Evolutionary conservation across 2,797 vertebrate genomes (phyloP).

Genomic region (Neosilurus mollespiculum): DNA sequence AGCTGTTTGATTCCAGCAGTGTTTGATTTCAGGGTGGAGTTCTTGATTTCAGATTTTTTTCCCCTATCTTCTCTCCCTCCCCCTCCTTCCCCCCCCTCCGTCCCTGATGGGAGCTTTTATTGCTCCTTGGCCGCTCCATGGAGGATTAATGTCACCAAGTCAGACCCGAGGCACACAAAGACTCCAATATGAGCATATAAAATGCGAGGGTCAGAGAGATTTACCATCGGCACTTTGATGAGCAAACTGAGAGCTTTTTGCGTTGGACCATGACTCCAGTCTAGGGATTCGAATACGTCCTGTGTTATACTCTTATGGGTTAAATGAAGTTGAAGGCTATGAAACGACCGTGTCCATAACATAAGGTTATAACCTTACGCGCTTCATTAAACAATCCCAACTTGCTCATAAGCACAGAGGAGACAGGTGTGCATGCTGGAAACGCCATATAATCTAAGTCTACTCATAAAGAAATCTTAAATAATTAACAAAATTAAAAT

Average conservation of each 20-base stretch:
- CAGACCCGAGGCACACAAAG: slow-evolving; percentile 43
- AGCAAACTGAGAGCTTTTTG: slow-evolving; percentile 36
- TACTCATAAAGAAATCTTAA: neutral
- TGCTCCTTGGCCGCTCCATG: slow-evolving; percentile 44
- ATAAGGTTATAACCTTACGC: neutral
- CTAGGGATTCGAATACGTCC: slow-evolving; percentile 10
- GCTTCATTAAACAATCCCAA: neutral
- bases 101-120: slow-evolving; percentile 48
- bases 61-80: too few relatives aligned
- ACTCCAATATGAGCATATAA: slow-evolving; percentile 48
- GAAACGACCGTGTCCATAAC: neutral
- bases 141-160: slow-evolving; percentile 51
- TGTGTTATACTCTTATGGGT: neutral
- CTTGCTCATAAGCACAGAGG: neutral
- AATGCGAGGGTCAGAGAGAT: slow-evolving; percentile 47
- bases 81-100: slow-evolving; percentile 22
- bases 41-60: slow-evolving; percentile 47
- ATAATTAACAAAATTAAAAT: neutral
- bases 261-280: slow-evolving; percentile 34
- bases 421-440: neutral
- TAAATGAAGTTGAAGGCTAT: slow-evolving; percentile 1
- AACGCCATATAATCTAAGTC: too few relatives aligned
- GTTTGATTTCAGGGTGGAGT: slow-evolving; percentile 59
- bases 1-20: slow-evolving; percentile 58
- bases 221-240: slow-evolving; percentile 48